phyloP scores from a whole-genome alignment of 2,113 vertebrate genomes.

The Cynocephalus volans region DNA sequence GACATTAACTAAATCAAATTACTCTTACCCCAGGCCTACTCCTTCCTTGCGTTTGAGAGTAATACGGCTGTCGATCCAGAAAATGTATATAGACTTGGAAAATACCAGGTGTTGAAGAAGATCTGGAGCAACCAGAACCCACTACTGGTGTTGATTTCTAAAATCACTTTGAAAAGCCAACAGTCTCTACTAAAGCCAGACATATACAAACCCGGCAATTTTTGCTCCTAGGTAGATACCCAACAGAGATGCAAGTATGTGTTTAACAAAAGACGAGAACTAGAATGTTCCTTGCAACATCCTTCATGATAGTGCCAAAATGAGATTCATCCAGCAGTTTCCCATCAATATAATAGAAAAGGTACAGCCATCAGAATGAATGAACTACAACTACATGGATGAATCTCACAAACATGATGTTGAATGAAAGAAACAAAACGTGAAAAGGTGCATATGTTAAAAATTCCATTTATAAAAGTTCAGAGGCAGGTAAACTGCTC shows the following conservation, averaged over 20 bases:
- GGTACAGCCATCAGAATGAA: neutral
- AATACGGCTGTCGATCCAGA: neutral
- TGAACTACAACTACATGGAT: neutral
- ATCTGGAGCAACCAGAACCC: neutral
- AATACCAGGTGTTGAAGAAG: neutral
- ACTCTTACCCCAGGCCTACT: neutral
- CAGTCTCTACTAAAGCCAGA: neutral
- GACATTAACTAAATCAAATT: slow-evolving; percentile 15
- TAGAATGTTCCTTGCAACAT: neutral
- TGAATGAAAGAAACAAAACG: neutral
- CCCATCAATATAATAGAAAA: neutral
- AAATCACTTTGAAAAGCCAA: slow-evolving; percentile 21
- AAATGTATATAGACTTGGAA: neutral
- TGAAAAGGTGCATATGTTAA: neutral
- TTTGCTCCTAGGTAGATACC: neutral
- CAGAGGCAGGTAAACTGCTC: neutral
- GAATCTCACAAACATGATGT: neutral
- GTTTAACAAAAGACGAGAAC: neutral
- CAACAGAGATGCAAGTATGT: neutral
- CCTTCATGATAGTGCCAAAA: neutral
- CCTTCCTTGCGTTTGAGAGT: neutral
- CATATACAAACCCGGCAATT: neutral
- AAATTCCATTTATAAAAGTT: neutral
- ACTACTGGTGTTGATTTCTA: neutral
- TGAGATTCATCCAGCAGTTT: neutral